Conservation (phyloP, 2,113 vertebrate species). For the Laterallus jamaicensis region DNA sequence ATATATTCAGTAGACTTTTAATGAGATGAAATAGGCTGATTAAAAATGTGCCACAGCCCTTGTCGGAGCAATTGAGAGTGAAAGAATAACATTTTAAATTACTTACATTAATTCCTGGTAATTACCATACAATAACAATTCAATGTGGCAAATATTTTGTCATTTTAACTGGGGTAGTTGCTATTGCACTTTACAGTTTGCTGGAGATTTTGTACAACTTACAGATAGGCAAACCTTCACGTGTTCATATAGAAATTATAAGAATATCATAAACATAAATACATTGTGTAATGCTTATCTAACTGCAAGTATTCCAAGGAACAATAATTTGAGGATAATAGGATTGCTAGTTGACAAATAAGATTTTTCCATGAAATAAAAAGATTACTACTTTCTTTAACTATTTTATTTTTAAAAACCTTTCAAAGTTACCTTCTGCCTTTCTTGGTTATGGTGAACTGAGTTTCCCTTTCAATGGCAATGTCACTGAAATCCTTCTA, state of each 20-base stretch:
- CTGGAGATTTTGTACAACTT: conserved; percentile 22
- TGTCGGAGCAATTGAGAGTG: neutral
- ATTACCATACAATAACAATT: neutral
- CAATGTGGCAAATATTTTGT: conserved; percentile 1
- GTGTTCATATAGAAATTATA: neutral
- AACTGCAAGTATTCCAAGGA: neutral
- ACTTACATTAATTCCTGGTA: conserved; percentile 31
- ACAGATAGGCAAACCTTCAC: neutral
- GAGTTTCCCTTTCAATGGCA: neutral
- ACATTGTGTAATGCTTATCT: neutral
- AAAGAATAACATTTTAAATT: conserved; percentile 21
- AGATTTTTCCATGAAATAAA: neutral
- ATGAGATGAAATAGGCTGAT: neutral
- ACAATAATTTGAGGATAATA: neutral
- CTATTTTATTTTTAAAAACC: neutral
- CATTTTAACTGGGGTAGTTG: conserved; percentile 12
- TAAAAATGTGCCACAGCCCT: conserved; percentile 3
- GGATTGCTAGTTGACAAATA: neutral
- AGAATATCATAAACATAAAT: neutral
- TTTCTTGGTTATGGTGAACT: neutral
- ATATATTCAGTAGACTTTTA: neutral
- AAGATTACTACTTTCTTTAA: neutral
- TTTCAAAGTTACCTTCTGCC: neutral
- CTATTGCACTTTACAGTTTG: neutral
- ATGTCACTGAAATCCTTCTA: neutral